Base-by-base conservation (phyloP, 2,113 vertebrate species). In the Lanius collurio region DNA sequence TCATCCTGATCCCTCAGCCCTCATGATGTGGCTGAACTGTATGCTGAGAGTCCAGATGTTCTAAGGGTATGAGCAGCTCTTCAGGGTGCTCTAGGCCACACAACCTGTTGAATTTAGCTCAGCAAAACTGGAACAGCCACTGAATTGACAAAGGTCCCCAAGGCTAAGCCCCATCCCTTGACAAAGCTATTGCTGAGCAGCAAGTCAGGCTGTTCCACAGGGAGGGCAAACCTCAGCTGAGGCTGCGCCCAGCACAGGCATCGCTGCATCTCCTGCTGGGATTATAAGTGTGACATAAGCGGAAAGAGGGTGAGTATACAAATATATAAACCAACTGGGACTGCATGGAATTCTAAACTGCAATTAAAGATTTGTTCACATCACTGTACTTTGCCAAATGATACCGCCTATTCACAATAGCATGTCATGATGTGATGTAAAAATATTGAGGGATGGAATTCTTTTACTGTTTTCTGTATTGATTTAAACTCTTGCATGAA, bases 241-340 rank as follows among this genome's bases (percentile, higher is more conserved):
- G 35, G 39, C 56, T 42, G 22, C 0, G 0, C 14, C 21, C n/a
- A 37, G 59, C 22, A 24, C 55, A 41, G 46, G 26, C 39, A 50
- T 9, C 24, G 6, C 65, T 5, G 1, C 26, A 35, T 27, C 49
- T 23, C 49, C 73, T 22, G 17, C 21, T 44, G 24, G 55, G 24
- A 33, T 46, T 75, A n/a, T 39, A 75, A 53, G 33, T 7, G n/a
- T 56, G 50, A 18, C 21, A 33, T 27, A 22, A 28, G 19, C 30
- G 13, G 18, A 64, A 67, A 70, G 24, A 31, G 7, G 37, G 5
- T 28, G 71, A 67, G 60, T 84, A 47, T 33, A 12, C 16, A 50
- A 35, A 44, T 33, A 42, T 57, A 65, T 15, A 59, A 69, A 80
- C 1, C 13, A 42, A 10, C 35, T 60, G 21, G 59, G 11, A 46